These are phyloP conservation scores for Empidonax alnorum DNA, from an alignment of 2,113 vertebrate species.

Conservation along the genomic window DNA sequence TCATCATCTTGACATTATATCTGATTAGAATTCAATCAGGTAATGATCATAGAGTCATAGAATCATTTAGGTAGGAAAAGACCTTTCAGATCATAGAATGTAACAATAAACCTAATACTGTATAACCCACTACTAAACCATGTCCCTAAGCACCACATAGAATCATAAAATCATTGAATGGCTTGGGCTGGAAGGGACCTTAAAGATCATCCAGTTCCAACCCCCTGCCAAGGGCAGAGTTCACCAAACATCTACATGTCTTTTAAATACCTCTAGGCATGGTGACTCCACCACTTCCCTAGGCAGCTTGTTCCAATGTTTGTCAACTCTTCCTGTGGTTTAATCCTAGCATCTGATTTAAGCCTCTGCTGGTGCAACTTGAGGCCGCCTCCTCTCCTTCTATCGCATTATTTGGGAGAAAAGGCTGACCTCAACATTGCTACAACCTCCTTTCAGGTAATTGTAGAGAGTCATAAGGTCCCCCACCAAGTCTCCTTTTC, in stretches of 20 bases:
- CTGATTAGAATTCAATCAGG: background rate
- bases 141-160: no score
- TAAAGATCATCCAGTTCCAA: rapidly evolving
- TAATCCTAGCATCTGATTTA: background rate
- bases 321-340: rapidly evolving
- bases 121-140: background rate
- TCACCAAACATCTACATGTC: background rate
- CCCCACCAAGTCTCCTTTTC: background rate
- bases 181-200: background rate
- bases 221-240: background rate
- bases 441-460: background rate
- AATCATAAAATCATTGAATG: background rate
- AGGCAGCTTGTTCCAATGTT: background rate
- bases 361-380: background rate
- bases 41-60: background rate
- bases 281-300: background rate
- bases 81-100: background rate
- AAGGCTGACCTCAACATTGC: background rate
- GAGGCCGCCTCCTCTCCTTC: background rate
- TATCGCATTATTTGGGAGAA: background rate
- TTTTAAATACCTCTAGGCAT: background rate
- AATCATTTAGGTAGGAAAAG: background rate
- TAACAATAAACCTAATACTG: background rate
- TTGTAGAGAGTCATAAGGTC: rapidly evolving
- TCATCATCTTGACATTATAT: background rate